Evolutionary conservation across 2,113 vertebrate species (phyloP), one percentile per base, ranked within the genome.

Genomic region (Mugil cephalus): DNA sequence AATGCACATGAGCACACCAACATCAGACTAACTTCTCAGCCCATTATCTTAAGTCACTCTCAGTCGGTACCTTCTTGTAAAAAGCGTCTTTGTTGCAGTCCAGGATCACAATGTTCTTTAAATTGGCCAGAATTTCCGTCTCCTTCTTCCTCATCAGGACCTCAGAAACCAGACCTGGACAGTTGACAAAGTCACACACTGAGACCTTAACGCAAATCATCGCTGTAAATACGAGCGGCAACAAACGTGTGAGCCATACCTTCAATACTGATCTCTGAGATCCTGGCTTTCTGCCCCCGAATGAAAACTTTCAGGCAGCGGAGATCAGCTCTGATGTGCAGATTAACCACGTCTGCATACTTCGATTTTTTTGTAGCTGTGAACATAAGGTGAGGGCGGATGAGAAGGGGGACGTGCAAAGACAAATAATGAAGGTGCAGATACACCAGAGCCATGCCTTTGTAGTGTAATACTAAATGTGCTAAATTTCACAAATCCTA

Each of bases 191-290:
- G n/a, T 45, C 12, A 42, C 12, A 76, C n/a, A 66, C 1, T 34
- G 9, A 54, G 19, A 61, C 34, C n/a, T n/a, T n/a, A n/a, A n/a
- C n/a, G n/a, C n/a, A n/a, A n/a, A n/a, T n/a, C n/a, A n/a, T n/a
- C n/a, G n/a, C n/a, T n/a, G n/a, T n/a, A n/a, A n/a, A n/a, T n/a
- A n/a, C n/a, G n/a, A n/a, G n/a, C n/a, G n/a, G n/a, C n/a, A n/a
- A n/a, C n/a, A n/a, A n/a, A n/a, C n/a, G n/a, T n/a, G n/a, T n/a
- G n/a, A n/a, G 13, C 12, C 45, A 42, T 64, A 98, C 98, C 97
- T 95, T 99, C 95, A 62, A 99, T 96, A 64, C 94, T 93, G 79
- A 99, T 98, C 94, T 99, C 96, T 60, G 96, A 95, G 90, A 99
- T 97, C 77, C 92, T 94, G 6, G 79, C 92, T 60, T 94, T 97